These are phyloP conservation scores for Solea senegalensis DNA, from an alignment of 2,113 vertebrate genomes.

Conservation along the genomic window DNA sequence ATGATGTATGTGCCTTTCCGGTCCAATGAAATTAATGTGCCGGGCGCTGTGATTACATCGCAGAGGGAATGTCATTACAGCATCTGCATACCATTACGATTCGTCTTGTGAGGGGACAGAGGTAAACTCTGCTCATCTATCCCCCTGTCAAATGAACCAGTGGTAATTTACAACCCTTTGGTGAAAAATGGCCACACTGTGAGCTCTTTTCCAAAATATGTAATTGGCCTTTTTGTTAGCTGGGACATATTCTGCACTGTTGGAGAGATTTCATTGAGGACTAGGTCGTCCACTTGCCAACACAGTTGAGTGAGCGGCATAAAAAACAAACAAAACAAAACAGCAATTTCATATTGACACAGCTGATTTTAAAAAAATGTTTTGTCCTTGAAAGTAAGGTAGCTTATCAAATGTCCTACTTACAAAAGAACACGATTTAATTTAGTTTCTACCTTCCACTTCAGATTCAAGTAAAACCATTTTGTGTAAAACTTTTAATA, in stretches of 20 bases:
- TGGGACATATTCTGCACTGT: conserved; percentile 15
- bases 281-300: conserved; percentile 47
- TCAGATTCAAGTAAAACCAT: too few relatives aligned
- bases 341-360: conserved; percentile 6
- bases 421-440: too few relatives aligned
- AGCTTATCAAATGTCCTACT: too few relatives aligned
- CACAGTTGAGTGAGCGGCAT: conserved; percentile 32
- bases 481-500: too few relatives aligned
- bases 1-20: conserved; percentile 65
- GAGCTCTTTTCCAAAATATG: conserved; percentile 26
- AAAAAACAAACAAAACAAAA: not conserved
- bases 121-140: conserved; percentile 63
- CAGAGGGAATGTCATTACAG: conserved; percentile 62
- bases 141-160: conserved; percentile 47
- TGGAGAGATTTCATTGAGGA: conserved; percentile 16
- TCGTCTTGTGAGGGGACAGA: conserved; percentile 61
- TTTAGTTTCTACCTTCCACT: too few relatives aligned
- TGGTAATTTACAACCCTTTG: conserved; percentile 31
- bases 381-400: too few relatives aligned
- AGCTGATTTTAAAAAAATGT: too few relatives aligned
- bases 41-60: conserved; percentile 55
- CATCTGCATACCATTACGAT: conserved; percentile 67
- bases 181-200: conserved; percentile 37
- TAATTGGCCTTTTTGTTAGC: conserved; percentile 28
- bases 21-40: conserved; percentile 61